A percentile compares a stretch with the other conserved stretches of the same genome.
Evolutionary conservation across 1,140 invertebrate species (phyloP).

Genomic region (Oryctes rhinoceros): DNA sequence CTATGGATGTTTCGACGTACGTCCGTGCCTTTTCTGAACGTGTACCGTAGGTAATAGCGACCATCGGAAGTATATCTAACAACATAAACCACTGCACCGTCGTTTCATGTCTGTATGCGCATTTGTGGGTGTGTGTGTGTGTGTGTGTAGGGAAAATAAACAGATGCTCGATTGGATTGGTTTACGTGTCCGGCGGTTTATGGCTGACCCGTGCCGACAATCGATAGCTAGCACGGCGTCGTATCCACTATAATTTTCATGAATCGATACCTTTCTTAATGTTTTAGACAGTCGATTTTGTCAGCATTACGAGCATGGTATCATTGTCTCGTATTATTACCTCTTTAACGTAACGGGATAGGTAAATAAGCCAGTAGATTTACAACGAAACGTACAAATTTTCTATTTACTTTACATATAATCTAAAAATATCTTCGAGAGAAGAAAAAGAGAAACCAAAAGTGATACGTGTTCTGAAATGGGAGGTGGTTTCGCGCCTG

Average conservation of each 20-base stretch:
- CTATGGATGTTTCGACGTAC: no score
- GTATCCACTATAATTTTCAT: neutral
- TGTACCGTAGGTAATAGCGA: neutral
- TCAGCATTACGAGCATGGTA: neutral
- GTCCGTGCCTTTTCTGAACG: neutral
- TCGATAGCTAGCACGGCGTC: neutral
- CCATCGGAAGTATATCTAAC: neutral
- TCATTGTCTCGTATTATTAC: no score
- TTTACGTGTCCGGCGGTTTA: constrained; percentile 2
- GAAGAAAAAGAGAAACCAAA: no score
- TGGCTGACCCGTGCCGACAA: constrained; percentile 2
- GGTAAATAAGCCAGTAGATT: no score
- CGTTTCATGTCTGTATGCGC: neutral
- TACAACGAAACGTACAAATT: no score
- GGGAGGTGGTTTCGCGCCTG: no score
- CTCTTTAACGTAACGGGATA: no score
- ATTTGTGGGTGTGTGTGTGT: neutral
- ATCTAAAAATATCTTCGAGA: no score
- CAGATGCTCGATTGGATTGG: constrained; percentile 24
- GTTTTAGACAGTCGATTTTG: neutral
- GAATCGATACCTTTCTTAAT: neutral
- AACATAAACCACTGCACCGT: neutral
- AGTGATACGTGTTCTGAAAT: no score
- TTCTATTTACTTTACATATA: no score
- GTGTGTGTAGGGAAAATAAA: constrained; percentile 22